These are phyloP conservation scores for Dynastes maya DNA, from an alignment of 2,888 invertebrate species.

Conservation along the genomic window DNA sequence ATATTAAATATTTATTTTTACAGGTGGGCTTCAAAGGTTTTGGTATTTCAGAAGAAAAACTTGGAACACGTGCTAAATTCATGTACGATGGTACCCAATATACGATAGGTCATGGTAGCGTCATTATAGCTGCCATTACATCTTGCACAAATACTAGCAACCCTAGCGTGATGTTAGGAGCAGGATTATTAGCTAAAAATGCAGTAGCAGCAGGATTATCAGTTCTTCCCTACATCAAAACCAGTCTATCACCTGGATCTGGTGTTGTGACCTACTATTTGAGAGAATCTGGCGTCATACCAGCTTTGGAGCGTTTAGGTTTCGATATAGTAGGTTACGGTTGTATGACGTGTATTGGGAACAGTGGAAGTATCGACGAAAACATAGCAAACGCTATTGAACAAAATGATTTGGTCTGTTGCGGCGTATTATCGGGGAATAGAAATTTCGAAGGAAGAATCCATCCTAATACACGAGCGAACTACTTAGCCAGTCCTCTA, in stretches of 20 bases:
- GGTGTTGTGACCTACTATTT: conserved; percentile 70
- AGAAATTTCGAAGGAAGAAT: conserved; percentile 98
- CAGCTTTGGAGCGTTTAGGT: conserved; percentile 88
- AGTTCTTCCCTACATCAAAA: conserved; percentile 96
- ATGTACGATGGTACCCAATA: conserved; percentile 87
- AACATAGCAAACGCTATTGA: conserved; percentile 94
- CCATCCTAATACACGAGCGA: conserved; percentile 96
- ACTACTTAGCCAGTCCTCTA: conserved; percentile 97
- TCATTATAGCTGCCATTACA: conserved; percentile 97
- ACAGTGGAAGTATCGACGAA: conserved; percentile 95
- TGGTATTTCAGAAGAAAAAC: conserved; percentile 80
- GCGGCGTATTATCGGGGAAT: conserved; percentile 97
- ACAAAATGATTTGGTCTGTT: conserved; percentile 93
- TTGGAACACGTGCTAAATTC: conserved; percentile 80
- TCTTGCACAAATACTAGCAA: conserved; percentile 99
- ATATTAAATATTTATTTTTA: conserved; percentile 55
- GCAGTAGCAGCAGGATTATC: conserved; percentile 92
- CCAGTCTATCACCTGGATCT: conserved; percentile 88
- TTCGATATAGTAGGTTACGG: conserved; percentile 99
- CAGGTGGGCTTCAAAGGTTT: conserved; percentile 95
- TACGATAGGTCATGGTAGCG: conserved; percentile 89
- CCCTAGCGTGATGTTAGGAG: conserved; percentile 98
- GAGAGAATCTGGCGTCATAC: conserved; percentile 92
- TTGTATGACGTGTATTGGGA: conserved; percentile 99
- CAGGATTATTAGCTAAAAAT: conserved; percentile 93